These are phyloP conservation scores for Brachylomia viminalis DNA, from an alignment of 2,888 invertebrate genomes.

Conservation along the genomic window DNA sequence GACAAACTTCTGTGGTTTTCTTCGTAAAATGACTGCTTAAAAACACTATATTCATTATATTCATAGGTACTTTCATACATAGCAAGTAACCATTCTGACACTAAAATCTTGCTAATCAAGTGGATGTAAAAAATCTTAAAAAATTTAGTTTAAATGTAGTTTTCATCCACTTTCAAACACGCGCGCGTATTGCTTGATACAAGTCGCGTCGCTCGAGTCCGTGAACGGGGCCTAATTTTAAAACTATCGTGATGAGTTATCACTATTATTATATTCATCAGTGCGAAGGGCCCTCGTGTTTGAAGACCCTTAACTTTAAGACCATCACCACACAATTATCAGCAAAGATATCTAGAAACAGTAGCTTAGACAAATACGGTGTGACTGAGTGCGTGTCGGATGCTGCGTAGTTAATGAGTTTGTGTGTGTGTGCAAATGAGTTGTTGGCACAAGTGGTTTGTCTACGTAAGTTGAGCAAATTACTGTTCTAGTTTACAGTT, in stretches of 20 bases:
- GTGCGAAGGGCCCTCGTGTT: background rate
- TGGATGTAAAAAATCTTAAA: too few relatives aligned
- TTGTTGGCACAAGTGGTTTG: slow-evolving; percentile 52
- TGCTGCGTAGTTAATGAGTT: background rate
- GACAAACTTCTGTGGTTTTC: too few relatives aligned
- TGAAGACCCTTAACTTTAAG: slow-evolving; percentile 21
- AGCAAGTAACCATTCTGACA: too few relatives aligned
- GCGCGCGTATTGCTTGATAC: background rate
- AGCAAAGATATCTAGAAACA: slow-evolving; percentile 8
- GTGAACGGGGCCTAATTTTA: background rate
- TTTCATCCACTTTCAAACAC: too few relatives aligned
- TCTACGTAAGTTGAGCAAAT: slow-evolving; percentile 56
- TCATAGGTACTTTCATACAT: too few relatives aligned
- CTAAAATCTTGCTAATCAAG: too few relatives aligned
- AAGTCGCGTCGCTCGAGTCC: background rate
- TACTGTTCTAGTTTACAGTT: slow-evolving; percentile 56
- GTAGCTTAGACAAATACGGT: slow-evolving; percentile 17
- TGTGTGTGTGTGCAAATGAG: slow-evolving; percentile 57
- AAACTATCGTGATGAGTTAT: background rate
- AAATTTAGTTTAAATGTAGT: too few relatives aligned
- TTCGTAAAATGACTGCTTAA: too few relatives aligned
- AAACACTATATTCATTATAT: too few relatives aligned
- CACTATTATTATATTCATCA: slow-evolving; percentile 1
- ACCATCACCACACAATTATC: slow-evolving; percentile 19
- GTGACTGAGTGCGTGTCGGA: slow-evolving; percentile 10